These are phyloP conservation scores for Phaedon cochleariae DNA, from an alignment of 2,888 invertebrate species.

Conservation along the genomic window DNA sequence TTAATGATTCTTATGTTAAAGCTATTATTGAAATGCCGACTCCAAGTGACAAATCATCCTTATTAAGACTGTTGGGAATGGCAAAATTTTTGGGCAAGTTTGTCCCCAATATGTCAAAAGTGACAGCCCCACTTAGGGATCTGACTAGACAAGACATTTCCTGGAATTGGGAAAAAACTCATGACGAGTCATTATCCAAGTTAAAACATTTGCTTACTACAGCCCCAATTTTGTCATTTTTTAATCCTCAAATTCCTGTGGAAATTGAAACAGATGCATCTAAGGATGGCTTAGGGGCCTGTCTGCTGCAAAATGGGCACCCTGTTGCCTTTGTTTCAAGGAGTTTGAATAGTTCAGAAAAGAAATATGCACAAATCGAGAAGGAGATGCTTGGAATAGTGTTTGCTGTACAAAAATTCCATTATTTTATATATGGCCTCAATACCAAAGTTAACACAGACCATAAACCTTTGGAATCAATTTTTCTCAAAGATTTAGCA, in stretches of 20 bases:
- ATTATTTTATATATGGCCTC: constrained; percentile 23
- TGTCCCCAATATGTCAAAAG: too few relatives aligned
- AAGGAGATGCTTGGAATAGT: constrained; percentile 55
- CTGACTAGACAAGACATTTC: too few relatives aligned
- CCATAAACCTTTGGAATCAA: background rate
- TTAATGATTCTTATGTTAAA: too few relatives aligned
- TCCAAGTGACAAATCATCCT: constrained; percentile 24
- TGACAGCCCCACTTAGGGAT: too few relatives aligned
- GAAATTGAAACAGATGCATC: constrained; percentile 50
- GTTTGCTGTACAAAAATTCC: constrained; percentile 45
- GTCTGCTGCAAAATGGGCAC: constrained; percentile 47
- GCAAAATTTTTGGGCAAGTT: constrained; percentile 9
- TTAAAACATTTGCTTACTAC: constrained; percentile 31
- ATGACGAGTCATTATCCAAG: too few relatives aligned
- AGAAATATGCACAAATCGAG: constrained; percentile 51
- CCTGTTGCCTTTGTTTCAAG: constrained; percentile 51
- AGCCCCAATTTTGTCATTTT: constrained; percentile 43
- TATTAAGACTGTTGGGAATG: constrained; percentile 39
- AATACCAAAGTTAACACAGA: background rate
- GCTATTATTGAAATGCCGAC: too few relatives aligned
- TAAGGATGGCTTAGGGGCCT: constrained; percentile 45
- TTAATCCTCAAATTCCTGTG: constrained; percentile 42
- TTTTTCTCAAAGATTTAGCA: too few relatives aligned
- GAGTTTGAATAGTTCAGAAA: constrained; percentile 32
- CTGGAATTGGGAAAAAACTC: too few relatives aligned